Conservation (phyloP, 1,140 invertebrate genomes). For the Drosophila bocqueti region DNA sequence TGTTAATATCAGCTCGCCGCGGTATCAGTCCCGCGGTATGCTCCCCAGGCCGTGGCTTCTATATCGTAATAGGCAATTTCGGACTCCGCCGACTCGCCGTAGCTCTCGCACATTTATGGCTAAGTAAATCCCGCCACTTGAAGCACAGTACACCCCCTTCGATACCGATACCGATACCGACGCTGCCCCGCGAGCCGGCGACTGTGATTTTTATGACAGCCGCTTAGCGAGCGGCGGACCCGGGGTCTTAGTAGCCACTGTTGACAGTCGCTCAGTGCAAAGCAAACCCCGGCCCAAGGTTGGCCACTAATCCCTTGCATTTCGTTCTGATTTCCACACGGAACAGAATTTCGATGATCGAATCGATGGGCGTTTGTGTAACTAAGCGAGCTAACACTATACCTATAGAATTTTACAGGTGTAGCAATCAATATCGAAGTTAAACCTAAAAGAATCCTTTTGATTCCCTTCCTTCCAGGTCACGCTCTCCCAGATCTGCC, state of each 20-base stretch:
- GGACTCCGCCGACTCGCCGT: constrained; percentile 23
- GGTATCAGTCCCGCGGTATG: constrained; percentile 24
- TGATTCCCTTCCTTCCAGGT: constrained; percentile 86
- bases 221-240: constrained; percentile 52
- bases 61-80: constrained; percentile 69
- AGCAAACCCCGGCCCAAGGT: constrained; percentile 22
- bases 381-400: not conserved
- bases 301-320: constrained; percentile 24
- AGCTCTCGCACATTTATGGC: constrained; percentile 68
- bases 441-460: not conserved
- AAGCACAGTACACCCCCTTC: constrained; percentile 28
- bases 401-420: not conserved
- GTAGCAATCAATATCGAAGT: not conserved
- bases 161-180: not conserved
- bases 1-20: constrained; percentile 61
- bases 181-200: not conserved
- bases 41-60: constrained; percentile 1
- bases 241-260: constrained; percentile 31
- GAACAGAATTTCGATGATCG: constrained; percentile 31
- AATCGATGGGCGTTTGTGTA: constrained; percentile 7
- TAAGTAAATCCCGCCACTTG: constrained; percentile 84
- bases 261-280: constrained; percentile 43
- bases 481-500: constrained; percentile 91
- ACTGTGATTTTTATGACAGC: constrained; percentile 81
- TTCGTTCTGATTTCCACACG: constrained; percentile 33